phyloP scores from a whole-genome alignment of 2,888 invertebrate species.

The Apomyelois bistriatella region DNA sequence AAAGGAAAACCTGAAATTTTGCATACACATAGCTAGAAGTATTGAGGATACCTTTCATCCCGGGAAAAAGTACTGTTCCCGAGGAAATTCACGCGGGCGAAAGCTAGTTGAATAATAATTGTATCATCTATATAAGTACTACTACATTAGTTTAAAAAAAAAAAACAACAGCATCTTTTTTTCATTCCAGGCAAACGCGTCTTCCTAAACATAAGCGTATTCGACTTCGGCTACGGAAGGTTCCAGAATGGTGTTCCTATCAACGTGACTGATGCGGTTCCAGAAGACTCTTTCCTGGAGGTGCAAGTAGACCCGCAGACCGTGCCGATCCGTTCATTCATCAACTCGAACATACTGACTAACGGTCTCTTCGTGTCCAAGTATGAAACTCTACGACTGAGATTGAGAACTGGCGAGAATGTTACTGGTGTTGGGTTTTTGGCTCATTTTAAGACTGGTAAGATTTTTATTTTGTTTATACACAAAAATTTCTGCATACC shows the following conservation, averaged over 20 bases:
- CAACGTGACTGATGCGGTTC: constrained; percentile 45
- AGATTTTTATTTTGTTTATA: constrained; percentile 24
- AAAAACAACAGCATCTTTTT: too few relatives aligned
- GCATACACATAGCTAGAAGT: too few relatives aligned
- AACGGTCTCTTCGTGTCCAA: constrained; percentile 84
- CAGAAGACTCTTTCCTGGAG: constrained; percentile 70
- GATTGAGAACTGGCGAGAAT: constrained; percentile 81
- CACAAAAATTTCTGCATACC: too few relatives aligned
- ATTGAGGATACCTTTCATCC: too few relatives aligned
- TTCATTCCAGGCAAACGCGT: constrained; percentile 78
- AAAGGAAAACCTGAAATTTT: too few relatives aligned
- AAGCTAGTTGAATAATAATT: too few relatives aligned
- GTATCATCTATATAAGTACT: too few relatives aligned
- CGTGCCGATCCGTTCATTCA: constrained; percentile 79
- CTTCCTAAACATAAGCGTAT: constrained; percentile 84
- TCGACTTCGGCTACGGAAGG: constrained; percentile 74
- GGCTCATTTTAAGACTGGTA: constrained; percentile 83
- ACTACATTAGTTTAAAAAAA: too few relatives aligned
- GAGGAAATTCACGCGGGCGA: too few relatives aligned
- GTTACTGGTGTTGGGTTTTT: constrained; percentile 84
- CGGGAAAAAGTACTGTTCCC: too few relatives aligned
- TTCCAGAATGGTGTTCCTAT: constrained; percentile 60
- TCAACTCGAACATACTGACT: constrained; percentile 74
- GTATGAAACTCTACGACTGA: constrained; percentile 81
- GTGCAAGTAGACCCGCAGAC: constrained; percentile 80